Evolutionary conservation across 1,140 invertebrate genomes (phyloP), one percentile per base, ranked within the genome.

Genomic region (Cydia pomonella): DNA sequence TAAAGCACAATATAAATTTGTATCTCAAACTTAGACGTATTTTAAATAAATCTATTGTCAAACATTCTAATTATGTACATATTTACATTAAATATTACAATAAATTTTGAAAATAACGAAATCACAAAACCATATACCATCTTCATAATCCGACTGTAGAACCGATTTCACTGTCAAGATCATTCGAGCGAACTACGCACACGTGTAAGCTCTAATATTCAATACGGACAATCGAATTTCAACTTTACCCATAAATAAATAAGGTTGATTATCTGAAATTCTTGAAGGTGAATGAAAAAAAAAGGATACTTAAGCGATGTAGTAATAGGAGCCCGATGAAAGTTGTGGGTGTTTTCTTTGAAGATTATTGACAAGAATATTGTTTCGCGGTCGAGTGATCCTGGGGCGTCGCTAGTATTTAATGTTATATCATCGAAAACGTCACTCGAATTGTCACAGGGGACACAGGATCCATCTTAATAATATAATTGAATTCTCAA

Each of bases 161-260:
- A 12, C 2, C 41, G 5, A 50, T 18, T n/a, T 23, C 50, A 75
- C 25, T 72, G 71, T 75, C 74, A 75, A 75, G 29, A 62, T 41
- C 7, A 29, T 41, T 72, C 33, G 1, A 47, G 21, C 50, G 29
- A 3, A 53, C 38, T 76, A 76, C n/a, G 50, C 69, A 76, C 59
- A 69, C 64, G 64, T 69, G 64, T 33, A 16, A 66, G 29, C 29
- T 13, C 25, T 13, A 27, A 69, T 33, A 9, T n/a, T 4, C 12
- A 2, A 33, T 10, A 10, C 6, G 2, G 6, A 13, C 29, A n/a
- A 38, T 25, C n/a, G 13, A 69, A 23, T 18, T 18, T 69, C 16
- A 69, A 69, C 64, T 21, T 21, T 41, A 69, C 7, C 1, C 64
- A 12, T 18, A 6, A 21, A n/a, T 2, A 7, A 18, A 29, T 69